A percentile compares a stretch with the other conserved stretches of the same genome.
Evolutionary conservation across 1,140 invertebrate genomes (phyloP).

Genomic region (Ips typographus): DNA sequence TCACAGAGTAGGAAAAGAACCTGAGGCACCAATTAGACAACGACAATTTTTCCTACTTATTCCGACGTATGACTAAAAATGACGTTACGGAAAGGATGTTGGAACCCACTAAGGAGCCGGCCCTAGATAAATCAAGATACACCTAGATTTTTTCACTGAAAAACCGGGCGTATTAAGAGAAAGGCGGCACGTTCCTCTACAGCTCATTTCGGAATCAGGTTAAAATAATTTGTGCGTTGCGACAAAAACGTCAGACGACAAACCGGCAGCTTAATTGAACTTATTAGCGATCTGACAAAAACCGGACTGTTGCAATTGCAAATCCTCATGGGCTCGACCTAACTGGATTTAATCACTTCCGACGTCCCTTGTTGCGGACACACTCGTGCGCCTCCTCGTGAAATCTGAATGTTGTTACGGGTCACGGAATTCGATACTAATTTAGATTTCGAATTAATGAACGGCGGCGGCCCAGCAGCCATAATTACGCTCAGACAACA

Average conservation of each 20-base stretch:
- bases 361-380: slow-evolving; percentile 6
- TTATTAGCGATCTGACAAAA: slow-evolving; percentile 1
- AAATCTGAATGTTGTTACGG: slow-evolving; percentile 18
- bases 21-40: too few species aligned
- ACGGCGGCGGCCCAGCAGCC: not conserved
- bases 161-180: not conserved
- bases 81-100: too few species aligned
- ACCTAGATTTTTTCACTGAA: not conserved
- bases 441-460: slow-evolving; percentile 13
- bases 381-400: not conserved
- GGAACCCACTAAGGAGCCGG: too few species aligned
- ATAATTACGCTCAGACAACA: slow-evolving; percentile 9
- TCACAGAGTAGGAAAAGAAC: too few species aligned
- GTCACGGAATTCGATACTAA: slow-evolving; percentile 14
- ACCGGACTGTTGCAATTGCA: not conserved
- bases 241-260: not conserved
- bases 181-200: not conserved
- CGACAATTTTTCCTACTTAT: too few species aligned
- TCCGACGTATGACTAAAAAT: too few species aligned
- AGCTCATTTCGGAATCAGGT: not conserved
- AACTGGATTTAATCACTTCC: slow-evolving; percentile 11
- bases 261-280: not conserved
- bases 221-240: not conserved
- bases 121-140: too few species aligned
- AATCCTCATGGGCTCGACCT: slow-evolving; percentile 9